A percentile compares a stretch with the other conserved stretches of the same genome.
Conservation (phyloP, 2,888 invertebrate species). For the Antheraea assamensis region DNA sequence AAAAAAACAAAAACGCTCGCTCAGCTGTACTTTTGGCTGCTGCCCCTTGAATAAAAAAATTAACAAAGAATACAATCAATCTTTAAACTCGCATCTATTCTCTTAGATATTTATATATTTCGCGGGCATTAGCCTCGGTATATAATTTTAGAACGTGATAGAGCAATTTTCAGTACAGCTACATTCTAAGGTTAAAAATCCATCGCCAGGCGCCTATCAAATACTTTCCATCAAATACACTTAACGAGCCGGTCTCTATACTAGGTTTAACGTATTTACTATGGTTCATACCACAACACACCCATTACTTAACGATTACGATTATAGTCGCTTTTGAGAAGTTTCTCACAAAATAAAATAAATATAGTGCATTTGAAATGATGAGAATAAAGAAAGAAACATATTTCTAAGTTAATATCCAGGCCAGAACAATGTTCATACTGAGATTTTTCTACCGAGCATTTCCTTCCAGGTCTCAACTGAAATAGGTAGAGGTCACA, state of each 20-base stretch:
- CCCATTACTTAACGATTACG: neutral
- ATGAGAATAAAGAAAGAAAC: neutral
- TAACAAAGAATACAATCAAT: slow-evolving; percentile 41
- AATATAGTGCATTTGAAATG: neutral
- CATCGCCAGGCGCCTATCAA: neutral
- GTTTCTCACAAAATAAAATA: neutral
- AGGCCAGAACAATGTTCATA: neutral
- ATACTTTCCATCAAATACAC: neutral
- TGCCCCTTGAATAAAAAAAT: slow-evolving; percentile 58
- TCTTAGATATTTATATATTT: neutral
- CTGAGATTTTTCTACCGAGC: neutral
- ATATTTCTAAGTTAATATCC: neutral
- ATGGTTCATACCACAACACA: neutral
- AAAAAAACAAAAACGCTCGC: slow-evolving; percentile 58
- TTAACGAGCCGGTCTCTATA: neutral
- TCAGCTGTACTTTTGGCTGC: slow-evolving; percentile 51
- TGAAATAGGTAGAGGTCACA: neutral
- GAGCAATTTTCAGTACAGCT: neutral
- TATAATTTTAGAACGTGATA: slow-evolving; percentile 1
- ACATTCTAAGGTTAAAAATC: neutral
- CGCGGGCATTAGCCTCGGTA: neutral
- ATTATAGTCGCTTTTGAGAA: neutral
- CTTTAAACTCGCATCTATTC: neutral
- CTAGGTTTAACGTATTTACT: neutral
- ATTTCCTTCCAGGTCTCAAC: neutral